These are phyloP conservation scores for Catharus ustulatus DNA, from an alignment of 2,797 vertebrate species.

Conservation along the genomic window DNA sequence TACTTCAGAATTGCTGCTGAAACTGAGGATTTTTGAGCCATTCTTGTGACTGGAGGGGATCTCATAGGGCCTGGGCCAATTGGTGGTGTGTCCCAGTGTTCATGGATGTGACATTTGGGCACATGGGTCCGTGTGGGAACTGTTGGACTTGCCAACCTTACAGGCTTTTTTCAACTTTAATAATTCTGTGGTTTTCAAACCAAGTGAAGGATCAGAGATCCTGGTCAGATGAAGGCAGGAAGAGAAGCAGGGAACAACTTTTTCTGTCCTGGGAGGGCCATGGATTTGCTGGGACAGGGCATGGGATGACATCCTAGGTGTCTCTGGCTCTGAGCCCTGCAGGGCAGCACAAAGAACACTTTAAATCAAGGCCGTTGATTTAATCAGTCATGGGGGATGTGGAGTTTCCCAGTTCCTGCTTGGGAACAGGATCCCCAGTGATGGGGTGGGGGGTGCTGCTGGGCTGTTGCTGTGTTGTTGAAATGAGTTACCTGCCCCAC, in stretches of 20 bases:
- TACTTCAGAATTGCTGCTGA: neutral
- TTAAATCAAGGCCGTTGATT: neutral
- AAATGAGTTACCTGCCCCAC: neutral
- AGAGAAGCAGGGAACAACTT: neutral
- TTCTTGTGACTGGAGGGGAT: neutral
- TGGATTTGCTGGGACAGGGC: neutral
- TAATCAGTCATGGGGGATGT: neutral
- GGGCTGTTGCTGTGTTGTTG: neutral
- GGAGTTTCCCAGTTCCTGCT: neutral
- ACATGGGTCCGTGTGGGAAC: fast-evolving
- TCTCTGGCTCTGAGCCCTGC: neutral
- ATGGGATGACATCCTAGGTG: neutral
- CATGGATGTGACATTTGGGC: neutral
- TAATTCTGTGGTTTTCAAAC: neutral
- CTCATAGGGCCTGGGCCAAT: fast-evolving
- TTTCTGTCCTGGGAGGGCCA: neutral
- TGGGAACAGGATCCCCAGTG: neutral
- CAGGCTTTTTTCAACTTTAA: fast-evolving
- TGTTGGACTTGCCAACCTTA: fast-evolving
- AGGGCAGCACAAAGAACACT: neutral
- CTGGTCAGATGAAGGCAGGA: neutral
- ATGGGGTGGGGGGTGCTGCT: neutral
- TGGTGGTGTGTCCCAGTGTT: fast-evolving
- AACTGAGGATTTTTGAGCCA: neutral
- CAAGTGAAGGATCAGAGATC: fast-evolving